Conservation (phyloP, 2,113 vertebrate species). For the Bujurquina vittata region DNA sequence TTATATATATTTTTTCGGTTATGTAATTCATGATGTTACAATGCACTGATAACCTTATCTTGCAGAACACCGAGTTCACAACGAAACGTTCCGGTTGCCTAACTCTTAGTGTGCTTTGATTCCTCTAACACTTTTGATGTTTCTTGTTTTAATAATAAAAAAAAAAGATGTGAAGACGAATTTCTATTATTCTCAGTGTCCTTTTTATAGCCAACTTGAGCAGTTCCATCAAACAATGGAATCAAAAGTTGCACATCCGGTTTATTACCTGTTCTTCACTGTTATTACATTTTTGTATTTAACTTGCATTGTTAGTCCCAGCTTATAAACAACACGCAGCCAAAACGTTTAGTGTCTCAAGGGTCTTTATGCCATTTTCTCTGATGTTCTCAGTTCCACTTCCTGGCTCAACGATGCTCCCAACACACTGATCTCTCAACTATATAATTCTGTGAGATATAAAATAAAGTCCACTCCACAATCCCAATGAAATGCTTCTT, state of each 20-base stretch:
- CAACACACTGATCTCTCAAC: constrained; percentile 11
- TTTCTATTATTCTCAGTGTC: constrained; percentile 23
- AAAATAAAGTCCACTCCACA: constrained; percentile 32
- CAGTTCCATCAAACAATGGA: constrained; percentile 15
- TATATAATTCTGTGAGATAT: constrained; percentile 17
- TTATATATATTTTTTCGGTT: constrained; percentile 44
- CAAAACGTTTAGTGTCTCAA: constrained; percentile 4
- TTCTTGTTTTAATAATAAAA: constrained; percentile 65
- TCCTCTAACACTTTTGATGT: constrained; percentile 68
- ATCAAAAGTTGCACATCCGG: constrained; percentile 10
- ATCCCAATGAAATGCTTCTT: constrained; percentile 39
- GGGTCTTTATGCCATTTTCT: background rate
- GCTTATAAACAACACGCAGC: constrained; percentile 6
- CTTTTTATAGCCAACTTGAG: constrained; percentile 34
- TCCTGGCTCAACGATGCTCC: constrained; percentile 9
- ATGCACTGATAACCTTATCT: constrained; percentile 54
- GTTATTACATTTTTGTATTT: constrained; percentile 13
- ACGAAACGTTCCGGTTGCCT: constrained; percentile 66
- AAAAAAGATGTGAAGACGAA: constrained; percentile 4
- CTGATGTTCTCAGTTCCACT: constrained; percentile 20
- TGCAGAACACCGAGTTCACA: constrained; percentile 56
- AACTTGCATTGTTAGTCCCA: background rate
- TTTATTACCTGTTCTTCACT: background rate
- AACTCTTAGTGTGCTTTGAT: constrained; percentile 59
- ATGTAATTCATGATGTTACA: constrained; percentile 51